Evolutionary conservation across 1,140 invertebrate species (phyloP), one percentile per base, ranked within the genome.

Genomic region (Zaprionus lachaisei): DNA sequence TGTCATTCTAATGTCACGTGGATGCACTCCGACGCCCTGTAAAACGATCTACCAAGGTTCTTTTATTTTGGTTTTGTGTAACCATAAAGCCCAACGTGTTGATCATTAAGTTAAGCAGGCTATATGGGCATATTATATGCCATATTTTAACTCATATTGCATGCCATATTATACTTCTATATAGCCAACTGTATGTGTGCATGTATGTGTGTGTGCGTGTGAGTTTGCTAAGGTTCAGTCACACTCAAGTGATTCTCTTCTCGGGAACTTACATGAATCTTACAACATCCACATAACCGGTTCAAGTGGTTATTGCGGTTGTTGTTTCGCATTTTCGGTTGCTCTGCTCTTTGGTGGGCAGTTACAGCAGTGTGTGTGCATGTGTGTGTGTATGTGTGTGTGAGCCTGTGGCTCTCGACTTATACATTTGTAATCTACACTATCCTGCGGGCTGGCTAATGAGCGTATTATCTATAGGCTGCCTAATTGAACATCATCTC

Each of bases 171-270:
- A 34, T 26, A 51, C 11, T 51, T 12, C 9, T 3, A 51, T 54
- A 41, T 44, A 26, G 11, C 4, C 14, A 15, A 37, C 22, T 61
- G 51, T 68, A 55, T 70, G 67, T 68, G 6, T 9, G 28, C 24
- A 24, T 28, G 24, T 4, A 0, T 28, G 5, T 28, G 5, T 72
- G 14, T 58, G 9, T 56, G 1, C 71, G 15, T 54, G 15, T 70
- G 58, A 51, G 44, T 71, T 54, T 71, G 49, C 65, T 31, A 90
- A 84, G 89, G 84, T 89, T 90, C 84, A 89, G 79, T 89, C 85
- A 90, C 84, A 81, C 81, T 87, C 68, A 79, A 81, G 58, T 84
- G 85, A 81, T 89, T 89, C 69, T 83, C 78, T 75, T 83, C 81
- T 77, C 68, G 55, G 62, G 69, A 89, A 79, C 81, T 84, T 81